Percentiles rank a stretch among this genome's conserved stretches.
phyloP scores from a whole-genome alignment of 1,140 invertebrate genomes.

The Bombus breviceps region DNA sequence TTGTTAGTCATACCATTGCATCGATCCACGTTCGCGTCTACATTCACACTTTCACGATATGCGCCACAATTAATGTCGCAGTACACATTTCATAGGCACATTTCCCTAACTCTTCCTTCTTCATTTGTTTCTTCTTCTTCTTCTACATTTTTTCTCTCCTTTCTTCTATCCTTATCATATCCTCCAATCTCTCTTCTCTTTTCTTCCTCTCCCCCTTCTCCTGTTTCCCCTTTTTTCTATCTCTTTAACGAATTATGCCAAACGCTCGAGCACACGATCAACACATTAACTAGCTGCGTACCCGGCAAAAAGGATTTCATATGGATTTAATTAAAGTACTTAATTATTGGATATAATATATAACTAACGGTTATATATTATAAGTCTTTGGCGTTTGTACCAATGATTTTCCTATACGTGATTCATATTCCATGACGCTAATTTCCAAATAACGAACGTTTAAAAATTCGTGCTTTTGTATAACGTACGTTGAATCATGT shows the following conservation, averaged over 20 bases:
- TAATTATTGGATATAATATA: slow-evolving; percentile 48
- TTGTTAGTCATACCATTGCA: slow-evolving; percentile 3
- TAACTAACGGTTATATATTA: slow-evolving; percentile 56
- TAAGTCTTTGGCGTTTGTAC: slow-evolving; percentile 77
- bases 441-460: slow-evolving; percentile 17
- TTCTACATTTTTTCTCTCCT: neutral
- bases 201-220: neutral
- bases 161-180: neutral
- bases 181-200: neutral
- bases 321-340: slow-evolving; percentile 39
- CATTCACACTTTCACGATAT: slow-evolving; percentile 37
- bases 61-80: slow-evolving; percentile 21
- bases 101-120: neutral
- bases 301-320: slow-evolving; percentile 16
- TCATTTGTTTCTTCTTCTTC: neutral
- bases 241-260: slow-evolving; percentile 3
- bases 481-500: neutral
- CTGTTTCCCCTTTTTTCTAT: neutral
- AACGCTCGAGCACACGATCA: slow-evolving; percentile 23
- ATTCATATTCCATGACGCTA: slow-evolving; percentile 21
- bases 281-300: slow-evolving; percentile 34
- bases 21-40: slow-evolving; percentile 34
- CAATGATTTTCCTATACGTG: slow-evolving; percentile 68
- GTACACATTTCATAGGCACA: slow-evolving; percentile 33
- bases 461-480: slow-evolving; percentile 21